These are phyloP conservation scores for Cyprinodon variegatus DNA, from an alignment of 2,113 vertebrate genomes.

Conservation along the genomic window DNA sequence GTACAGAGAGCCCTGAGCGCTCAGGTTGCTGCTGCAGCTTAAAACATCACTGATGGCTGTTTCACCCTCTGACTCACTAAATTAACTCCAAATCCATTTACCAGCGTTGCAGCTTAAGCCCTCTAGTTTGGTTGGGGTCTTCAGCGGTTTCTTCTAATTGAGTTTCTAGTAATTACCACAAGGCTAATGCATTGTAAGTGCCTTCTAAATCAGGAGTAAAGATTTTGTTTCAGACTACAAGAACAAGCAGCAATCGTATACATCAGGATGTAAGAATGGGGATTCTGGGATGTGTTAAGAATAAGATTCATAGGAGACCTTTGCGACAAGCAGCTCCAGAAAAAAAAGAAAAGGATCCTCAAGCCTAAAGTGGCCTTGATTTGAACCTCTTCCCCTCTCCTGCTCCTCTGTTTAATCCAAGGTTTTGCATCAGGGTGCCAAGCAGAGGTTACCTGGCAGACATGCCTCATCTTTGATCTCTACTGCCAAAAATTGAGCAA, in stretches of 20 bases:
- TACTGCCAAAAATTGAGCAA: conserved; percentile 30
- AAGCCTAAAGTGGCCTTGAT: conserved; percentile 26
- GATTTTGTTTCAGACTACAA: conserved; percentile 76
- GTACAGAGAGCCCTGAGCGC: conserved; percentile 48
- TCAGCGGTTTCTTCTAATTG: conserved; percentile 78
- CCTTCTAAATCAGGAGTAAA: conserved; percentile 80
- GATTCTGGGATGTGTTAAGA: conserved; percentile 29
- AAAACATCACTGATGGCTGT: conserved; percentile 75
- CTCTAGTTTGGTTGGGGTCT: conserved; percentile 73
- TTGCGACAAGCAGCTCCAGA: conserved; percentile 36
- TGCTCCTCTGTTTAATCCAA: conserved; percentile 50
- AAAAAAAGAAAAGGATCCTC: conserved; percentile 32
- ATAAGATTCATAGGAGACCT: conserved; percentile 17
- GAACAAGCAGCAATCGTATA: conserved; percentile 50
- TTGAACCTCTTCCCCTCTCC: conserved; percentile 9
- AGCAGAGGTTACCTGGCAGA: conserved; percentile 63
- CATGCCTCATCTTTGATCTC: conserved; percentile 63
- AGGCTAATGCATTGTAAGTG: conserved; percentile 81
- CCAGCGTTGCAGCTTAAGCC: conserved; percentile 74
- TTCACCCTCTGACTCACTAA: conserved; percentile 78
- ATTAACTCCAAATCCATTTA: conserved; percentile 78
- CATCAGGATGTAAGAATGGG: conserved; percentile 35
- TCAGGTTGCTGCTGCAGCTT: conserved; percentile 65
- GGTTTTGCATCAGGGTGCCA: conserved; percentile 59
- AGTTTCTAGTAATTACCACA: conserved; percentile 81